Evolutionary conservation across 2,797 vertebrate species (phyloP).

Genomic region (Manis crassicaudata): DNA sequence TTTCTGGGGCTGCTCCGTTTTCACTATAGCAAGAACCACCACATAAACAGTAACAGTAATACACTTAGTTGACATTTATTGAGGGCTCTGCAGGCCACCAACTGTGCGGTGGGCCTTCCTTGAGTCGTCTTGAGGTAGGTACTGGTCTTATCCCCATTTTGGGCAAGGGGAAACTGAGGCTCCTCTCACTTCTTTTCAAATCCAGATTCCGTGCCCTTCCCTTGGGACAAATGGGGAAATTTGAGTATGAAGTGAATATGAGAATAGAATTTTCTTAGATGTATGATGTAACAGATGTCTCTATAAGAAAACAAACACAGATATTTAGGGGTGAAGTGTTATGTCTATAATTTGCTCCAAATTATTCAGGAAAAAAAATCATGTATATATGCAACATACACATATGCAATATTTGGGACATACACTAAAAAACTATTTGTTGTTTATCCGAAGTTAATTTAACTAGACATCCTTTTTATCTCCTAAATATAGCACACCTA

Average conservation of each 20-base stretch:
- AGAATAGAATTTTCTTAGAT: slow-evolving; percentile 21
- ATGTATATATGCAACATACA: not conserved
- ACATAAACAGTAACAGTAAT: not conserved
- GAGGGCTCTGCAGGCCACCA: not conserved
- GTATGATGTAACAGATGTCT: not conserved
- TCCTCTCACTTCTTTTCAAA: not conserved
- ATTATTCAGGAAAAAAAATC: not conserved
- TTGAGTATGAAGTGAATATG: not conserved
- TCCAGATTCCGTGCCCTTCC: not conserved
- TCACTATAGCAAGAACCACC: not conserved
- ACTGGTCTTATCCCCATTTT: not conserved
- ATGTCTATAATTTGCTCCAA: slow-evolving; percentile 6
- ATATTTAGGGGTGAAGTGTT: not conserved
- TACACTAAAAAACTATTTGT: not conserved
- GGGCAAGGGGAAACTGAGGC: slow-evolving; percentile 29
- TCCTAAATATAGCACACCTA: not conserved
- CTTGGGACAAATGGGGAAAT: not conserved
- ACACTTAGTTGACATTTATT: not conserved
- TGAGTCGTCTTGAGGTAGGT: not conserved
- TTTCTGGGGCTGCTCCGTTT: not conserved
- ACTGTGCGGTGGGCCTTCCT: not conserved
- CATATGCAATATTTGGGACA: not conserved
- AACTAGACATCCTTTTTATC: not conserved
- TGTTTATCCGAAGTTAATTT: slow-evolving; percentile 17
- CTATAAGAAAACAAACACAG: not conserved